Conservation (phyloP, 2,888 invertebrate genomes). For the Kuschelorhynchus macadamiae region DNA sequence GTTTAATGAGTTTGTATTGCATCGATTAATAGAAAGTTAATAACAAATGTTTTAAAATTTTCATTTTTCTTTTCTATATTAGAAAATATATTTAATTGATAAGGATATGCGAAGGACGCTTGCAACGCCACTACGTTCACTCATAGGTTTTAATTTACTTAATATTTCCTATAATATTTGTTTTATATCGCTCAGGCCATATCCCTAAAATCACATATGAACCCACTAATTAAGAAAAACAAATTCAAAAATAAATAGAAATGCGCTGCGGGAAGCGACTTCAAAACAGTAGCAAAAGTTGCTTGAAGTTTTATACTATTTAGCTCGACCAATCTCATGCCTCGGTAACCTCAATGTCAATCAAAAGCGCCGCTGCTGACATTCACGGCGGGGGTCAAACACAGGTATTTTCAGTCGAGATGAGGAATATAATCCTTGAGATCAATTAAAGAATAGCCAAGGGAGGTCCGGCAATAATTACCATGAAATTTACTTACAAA, state of each 20-base stretch:
- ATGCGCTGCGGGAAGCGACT: slow-evolving; percentile 4
- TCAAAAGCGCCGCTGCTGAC: slow-evolving; percentile 53
- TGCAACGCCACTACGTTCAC: too few species aligned
- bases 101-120: too few species aligned
- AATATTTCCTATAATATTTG: too few species aligned
- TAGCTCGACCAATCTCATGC: slow-evolving; percentile 49
- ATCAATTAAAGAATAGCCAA: slow-evolving; percentile 52
- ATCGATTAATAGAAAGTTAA: too few species aligned
- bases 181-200: too few species aligned
- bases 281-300: slow-evolving; percentile 51
- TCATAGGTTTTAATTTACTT: too few species aligned
- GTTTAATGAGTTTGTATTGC: too few species aligned
- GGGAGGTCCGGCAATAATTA: slow-evolving; percentile 57
- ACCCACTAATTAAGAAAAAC: slow-evolving; percentile 4
- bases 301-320: slow-evolving; percentile 49
- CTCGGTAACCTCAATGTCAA: slow-evolving; percentile 49
- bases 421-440: slow-evolving; percentile 52
- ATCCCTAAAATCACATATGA: too few species aligned
- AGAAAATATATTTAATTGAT: too few species aligned
- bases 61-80: too few species aligned
- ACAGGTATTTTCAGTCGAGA: slow-evolving; percentile 51
- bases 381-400: slow-evolving; percentile 53
- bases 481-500: slow-evolving; percentile 51
- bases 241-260: slow-evolving; percentile 10
- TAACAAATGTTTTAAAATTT: too few species aligned